A percentile compares a stretch with the other conserved stretches of the same genome.
Conservation (phyloP, 2,113 vertebrate species). For the Amia ocellicauda region DNA sequence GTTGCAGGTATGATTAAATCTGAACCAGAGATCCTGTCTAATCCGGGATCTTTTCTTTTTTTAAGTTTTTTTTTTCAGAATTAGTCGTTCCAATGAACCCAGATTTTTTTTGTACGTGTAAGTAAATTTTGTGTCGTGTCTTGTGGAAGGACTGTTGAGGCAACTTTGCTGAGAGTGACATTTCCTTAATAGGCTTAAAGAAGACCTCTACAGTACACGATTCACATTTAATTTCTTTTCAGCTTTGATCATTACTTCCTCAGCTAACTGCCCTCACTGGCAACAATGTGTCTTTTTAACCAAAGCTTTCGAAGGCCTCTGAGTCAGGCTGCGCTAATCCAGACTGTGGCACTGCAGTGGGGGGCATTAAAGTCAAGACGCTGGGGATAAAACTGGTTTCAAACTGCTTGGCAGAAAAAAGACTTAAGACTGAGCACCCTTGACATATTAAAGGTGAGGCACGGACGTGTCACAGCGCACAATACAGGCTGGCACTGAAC, state of each 20-base stretch:
- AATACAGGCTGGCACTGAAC: no score
- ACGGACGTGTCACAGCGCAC: no score
- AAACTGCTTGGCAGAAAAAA: background rate
- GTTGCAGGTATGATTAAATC: conserved; percentile 13
- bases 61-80: background rate
- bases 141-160: background rate
- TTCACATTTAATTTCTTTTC: background rate
- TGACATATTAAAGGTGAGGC: no score
- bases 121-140: conserved; percentile 1
- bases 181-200: conserved; percentile 6
- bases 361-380: background rate
- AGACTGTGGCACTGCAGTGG: background rate
- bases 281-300: background rate
- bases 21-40: background rate
- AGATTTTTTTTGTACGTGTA: background rate
- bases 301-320: background rate
- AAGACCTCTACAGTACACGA: background rate
- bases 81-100: background rate
- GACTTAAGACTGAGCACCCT: background rate
- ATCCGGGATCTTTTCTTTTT: conserved; percentile 8
- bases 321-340: background rate
- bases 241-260: background rate
- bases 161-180: background rate
- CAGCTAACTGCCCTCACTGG: background rate
- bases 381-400: background rate